phyloP scores from a whole-genome alignment of 2,113 vertebrate genomes.

The Hylia prasina region DNA sequence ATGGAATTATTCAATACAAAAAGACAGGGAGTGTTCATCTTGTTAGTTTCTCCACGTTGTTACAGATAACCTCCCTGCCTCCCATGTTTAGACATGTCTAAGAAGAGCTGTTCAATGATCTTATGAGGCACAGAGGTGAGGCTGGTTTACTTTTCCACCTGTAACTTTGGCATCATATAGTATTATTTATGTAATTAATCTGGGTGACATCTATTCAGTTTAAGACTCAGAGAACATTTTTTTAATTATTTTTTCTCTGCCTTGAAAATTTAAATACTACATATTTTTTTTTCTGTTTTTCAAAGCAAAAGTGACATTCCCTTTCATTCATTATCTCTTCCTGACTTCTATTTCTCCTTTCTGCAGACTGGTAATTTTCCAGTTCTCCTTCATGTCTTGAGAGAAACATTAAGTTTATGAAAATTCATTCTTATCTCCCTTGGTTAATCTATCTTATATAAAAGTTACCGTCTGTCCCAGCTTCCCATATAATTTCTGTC shows the following conservation, averaged over 20 bases:
- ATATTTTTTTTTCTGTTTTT: neutral
- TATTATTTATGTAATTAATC: neutral
- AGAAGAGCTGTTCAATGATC: neutral
- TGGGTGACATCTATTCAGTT: neutral
- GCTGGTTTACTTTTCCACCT: neutral
- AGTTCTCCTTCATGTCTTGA: neutral
- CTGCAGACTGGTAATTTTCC: neutral
- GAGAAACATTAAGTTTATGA: neutral
- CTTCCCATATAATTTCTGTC: neutral
- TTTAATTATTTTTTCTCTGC: neutral
- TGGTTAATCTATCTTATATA: neutral
- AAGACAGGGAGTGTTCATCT: neutral
- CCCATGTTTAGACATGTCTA: neutral
- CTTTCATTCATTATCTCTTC: neutral
- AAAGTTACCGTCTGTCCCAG: neutral
- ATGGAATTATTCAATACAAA: neutral
- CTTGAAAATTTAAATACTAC: neutral
- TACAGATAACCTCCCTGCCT: neutral
- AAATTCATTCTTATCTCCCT: conserved; percentile 14
- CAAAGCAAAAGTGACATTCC: neutral
- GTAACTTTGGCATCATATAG: neutral
- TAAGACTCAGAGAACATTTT: neutral
- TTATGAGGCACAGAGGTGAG: neutral
- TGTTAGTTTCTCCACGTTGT: neutral
- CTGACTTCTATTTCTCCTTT: conserved; percentile 8